A percentile compares a stretch with the other conserved stretches of the same genome.
Evolutionary conservation across 1,140 invertebrate genomes (phyloP).

Genomic region (Mizuhopecten yessoensis): DNA sequence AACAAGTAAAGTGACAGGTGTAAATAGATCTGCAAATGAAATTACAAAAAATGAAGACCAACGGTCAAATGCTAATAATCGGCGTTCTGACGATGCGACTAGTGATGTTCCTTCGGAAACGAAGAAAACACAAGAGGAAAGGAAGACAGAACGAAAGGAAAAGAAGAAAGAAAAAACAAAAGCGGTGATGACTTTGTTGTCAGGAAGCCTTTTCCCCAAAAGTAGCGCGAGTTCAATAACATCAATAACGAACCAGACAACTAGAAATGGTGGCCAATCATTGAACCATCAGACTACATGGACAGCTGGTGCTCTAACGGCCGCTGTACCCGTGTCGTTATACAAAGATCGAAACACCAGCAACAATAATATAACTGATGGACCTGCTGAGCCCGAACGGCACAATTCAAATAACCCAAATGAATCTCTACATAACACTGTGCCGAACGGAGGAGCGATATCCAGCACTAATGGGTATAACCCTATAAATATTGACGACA

Average conservation of each 20-base stretch:
- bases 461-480: too few species aligned
- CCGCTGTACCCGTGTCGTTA: too few species aligned
- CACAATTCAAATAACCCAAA: neutral
- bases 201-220: neutral
- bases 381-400: too few species aligned
- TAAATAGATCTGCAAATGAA: neutral
- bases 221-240: neutral
- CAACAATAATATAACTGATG: too few species aligned
- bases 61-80: neutral
- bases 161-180: neutral
- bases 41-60: neutral
- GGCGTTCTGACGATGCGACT: neutral
- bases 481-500: too few species aligned
- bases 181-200: neutral
- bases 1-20: neutral
- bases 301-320: neutral
- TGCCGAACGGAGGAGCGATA: too few species aligned
- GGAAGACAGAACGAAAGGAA: neutral
- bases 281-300: neutral
- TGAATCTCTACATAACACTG: too few species aligned
- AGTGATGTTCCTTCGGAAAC: neutral
- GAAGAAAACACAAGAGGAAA: conserved; percentile 3
- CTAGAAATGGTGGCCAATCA: neutral
- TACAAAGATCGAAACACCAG: too few species aligned
- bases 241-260: neutral